Evolutionary conservation across 2,113 vertebrate genomes (phyloP), one percentile per base, ranked within the genome.

Genomic region (Murina feae): DNA sequence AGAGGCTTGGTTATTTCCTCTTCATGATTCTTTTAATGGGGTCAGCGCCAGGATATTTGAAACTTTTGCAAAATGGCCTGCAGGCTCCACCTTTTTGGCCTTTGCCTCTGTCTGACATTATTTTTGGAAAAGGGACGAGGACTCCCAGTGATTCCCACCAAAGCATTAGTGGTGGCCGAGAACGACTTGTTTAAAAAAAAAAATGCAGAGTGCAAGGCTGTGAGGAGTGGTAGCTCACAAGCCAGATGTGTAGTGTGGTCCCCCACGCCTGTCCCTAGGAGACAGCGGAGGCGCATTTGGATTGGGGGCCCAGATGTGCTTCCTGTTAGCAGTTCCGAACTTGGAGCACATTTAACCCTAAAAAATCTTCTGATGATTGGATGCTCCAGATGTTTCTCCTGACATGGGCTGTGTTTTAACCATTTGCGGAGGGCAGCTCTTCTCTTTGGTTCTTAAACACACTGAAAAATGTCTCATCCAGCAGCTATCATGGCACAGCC

Each of bases 41-140:
- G 91, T 95, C 68, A 74, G 72, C 47, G 86, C 93, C 90, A 94
- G 75, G 96, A 93, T 90, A 97, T 95, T 95, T 97, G 95, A 97
- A 97, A 97, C 97, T 96, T 96, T 83, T 91, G 89, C 89, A 91
- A 90, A 94, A 76, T 87, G 87, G 92, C 86, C 75, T 66, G 44
- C 44, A 69, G 89, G 69, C 96, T 81, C 94, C 94, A 76, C 88
- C 94, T 96, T 93, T 75, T 75, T 80, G 91, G 78, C 90, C 87
- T 93, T 90, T 96, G 81, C 84, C 89, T 86, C 76, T 79, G 78
- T n/a, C 84, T 92, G 79, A 95, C 66, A n/a, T 93, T 97, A 96
- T 92, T 93, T 96, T 95, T 87, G 94, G 95, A 94, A 96, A 76
- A 94, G 88, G 35, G 71, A 39, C 47, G 74, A 75, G 84, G 53